phyloP scores from a whole-genome alignment of 2,797 vertebrate species.

The Myripristis murdjan region DNA sequence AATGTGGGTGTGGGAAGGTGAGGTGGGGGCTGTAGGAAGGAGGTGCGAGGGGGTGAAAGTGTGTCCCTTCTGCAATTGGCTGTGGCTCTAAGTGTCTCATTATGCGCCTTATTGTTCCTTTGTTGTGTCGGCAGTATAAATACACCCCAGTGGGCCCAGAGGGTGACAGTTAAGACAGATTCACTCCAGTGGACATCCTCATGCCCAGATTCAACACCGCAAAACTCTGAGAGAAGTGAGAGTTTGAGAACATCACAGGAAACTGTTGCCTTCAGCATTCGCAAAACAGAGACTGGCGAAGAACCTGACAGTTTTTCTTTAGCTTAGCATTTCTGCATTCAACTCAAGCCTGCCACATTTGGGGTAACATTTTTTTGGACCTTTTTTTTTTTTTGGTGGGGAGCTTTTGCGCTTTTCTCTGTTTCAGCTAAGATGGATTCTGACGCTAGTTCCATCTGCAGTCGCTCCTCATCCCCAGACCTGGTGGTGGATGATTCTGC shows the following conservation, averaged over 20 bases:
- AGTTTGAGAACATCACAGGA: slow-evolving; percentile 28
- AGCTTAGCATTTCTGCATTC: not conserved
- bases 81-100: slow-evolving; percentile 86
- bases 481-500: slow-evolving; percentile 81
- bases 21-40: slow-evolving; percentile 72
- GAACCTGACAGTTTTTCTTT: slow-evolving; percentile 9
- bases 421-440: slow-evolving; percentile 84
- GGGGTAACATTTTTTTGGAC: slow-evolving; percentile 11
- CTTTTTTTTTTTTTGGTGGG: no score
- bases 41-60: slow-evolving; percentile 78
- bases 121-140: slow-evolving; percentile 86
- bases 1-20: slow-evolving; percentile 71
- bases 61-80: slow-evolving; percentile 88
- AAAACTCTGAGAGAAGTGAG: slow-evolving; percentile 41
- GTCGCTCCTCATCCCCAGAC: slow-evolving; percentile 88
- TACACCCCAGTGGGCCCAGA: slow-evolving; percentile 73
- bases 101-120: slow-evolving; percentile 90
- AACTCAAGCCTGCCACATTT: not conserved
- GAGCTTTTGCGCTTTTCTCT: not conserved
- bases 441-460: slow-evolving; percentile 84
- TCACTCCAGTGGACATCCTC: slow-evolving; percentile 62
- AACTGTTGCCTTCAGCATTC: slow-evolving; percentile 11
- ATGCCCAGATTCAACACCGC: slow-evolving; percentile 39
- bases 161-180: slow-evolving; percentile 74
- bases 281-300: slow-evolving; percentile 17